Percentiles rank a stretch among this genome's conserved stretches.
Evolutionary conservation across 1,140 invertebrate species (phyloP).

Genomic region (Brachionus plicatilis): DNA sequence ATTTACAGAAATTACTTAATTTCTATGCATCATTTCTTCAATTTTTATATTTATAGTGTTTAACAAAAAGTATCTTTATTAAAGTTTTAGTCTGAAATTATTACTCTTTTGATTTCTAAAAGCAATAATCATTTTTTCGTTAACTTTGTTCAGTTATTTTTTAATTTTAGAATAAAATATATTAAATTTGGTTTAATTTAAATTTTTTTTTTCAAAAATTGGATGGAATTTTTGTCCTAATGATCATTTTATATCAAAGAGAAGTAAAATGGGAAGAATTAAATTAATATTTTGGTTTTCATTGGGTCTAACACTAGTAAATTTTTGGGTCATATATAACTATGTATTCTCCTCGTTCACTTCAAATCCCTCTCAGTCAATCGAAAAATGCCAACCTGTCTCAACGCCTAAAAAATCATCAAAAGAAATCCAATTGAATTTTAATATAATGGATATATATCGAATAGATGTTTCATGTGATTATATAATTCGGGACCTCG

Average conservation of each 20-base stretch:
- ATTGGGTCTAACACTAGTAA: not conserved
- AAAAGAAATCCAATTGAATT: not conserved
- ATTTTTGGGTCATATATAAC: not conserved
- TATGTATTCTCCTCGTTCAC: not conserved
- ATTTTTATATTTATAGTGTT: too few species aligned
- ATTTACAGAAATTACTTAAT: too few species aligned
- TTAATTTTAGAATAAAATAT: not conserved
- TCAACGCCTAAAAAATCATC: not conserved
- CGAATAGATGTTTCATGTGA: conserved; percentile 25
- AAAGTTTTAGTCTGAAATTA: too few species aligned
- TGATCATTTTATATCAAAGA: not conserved
- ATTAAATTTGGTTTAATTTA: not conserved
- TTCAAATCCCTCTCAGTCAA: not conserved
- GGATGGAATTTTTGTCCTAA: not conserved
- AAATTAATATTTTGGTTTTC: not conserved
- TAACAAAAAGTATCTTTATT: too few species aligned
- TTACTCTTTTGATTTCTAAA: too few species aligned
- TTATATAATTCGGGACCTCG: not conserved
- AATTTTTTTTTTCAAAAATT: not conserved
- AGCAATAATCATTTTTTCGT: not conserved
- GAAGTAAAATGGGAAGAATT: not conserved
- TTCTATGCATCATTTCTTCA: too few species aligned
- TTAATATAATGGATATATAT: conserved; percentile 36
- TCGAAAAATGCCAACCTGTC: not conserved
- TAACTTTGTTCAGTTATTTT: not conserved